These are phyloP conservation scores for Exephanes ischioxanthus DNA, from an alignment of 2,888 invertebrate species.

Conservation along the genomic window DNA sequence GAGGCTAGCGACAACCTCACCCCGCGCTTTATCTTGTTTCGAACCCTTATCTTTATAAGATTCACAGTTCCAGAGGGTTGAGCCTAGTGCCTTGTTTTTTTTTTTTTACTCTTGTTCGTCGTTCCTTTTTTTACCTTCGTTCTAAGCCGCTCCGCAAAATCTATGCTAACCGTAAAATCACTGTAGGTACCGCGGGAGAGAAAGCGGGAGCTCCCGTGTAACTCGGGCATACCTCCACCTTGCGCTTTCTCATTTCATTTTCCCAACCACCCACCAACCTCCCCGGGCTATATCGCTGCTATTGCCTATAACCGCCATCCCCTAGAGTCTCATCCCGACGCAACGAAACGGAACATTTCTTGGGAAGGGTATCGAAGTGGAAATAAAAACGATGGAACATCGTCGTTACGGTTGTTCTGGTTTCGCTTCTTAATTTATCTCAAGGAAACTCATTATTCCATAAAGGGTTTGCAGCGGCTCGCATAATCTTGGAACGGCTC, in stretches of 20 bases:
- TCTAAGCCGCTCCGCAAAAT: conserved; percentile 26
- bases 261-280: background rate
- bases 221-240: background rate
- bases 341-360: conserved; percentile 21
- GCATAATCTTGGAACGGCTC: background rate
- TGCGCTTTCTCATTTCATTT: conserved; percentile 35
- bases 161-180: conserved; percentile 38
- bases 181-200: background rate
- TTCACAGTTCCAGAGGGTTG: background rate
- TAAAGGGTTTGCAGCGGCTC: background rate
- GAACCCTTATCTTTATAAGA: conserved; percentile 5
- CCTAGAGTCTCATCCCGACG: conserved; percentile 16
- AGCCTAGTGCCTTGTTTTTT: background rate
- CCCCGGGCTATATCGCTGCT: background rate
- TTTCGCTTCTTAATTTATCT: background rate
- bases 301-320: conserved; percentile 21
- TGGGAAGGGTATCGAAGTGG: background rate
- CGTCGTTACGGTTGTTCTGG: background rate
- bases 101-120: background rate
- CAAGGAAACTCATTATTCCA: background rate
- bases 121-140: background rate
- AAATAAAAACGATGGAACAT: background rate
- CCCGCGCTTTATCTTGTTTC: background rate
- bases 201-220: background rate
- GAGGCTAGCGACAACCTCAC: background rate